Conservation (phyloP, 2,113 vertebrate species). For the Cyrtonyx montezumae region DNA sequence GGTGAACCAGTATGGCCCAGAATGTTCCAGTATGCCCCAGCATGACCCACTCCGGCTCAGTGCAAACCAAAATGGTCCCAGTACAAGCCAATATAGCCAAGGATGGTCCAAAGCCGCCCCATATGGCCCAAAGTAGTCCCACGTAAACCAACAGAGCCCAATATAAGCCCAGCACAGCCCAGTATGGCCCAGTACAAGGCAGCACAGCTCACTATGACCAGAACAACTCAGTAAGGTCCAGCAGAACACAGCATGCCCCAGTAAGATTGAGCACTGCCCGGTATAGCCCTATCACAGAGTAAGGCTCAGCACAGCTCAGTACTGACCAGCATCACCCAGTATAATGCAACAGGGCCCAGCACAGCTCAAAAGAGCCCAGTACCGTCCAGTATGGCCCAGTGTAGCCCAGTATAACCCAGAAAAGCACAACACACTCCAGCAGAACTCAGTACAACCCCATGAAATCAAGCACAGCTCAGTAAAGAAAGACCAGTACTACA, state of each 20-base stretch:
- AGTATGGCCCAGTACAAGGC: no score
- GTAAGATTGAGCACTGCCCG: no score
- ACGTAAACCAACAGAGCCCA: no score
- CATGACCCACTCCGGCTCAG: neutral
- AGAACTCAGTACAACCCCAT: fast-evolving
- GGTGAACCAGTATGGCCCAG: no score
- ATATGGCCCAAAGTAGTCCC: neutral
- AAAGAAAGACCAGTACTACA: no score
- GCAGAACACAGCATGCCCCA: no score
- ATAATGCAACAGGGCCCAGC: neutral
- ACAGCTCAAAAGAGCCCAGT: neutral
- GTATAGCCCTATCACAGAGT: no score
- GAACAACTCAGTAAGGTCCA: no score
- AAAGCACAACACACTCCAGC: neutral
- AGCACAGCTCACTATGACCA: no score
- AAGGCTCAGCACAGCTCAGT: neutral
- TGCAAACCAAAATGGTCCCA: neutral
- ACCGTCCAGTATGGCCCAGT: neutral
- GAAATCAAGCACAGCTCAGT: no score
- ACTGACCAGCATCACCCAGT: neutral
- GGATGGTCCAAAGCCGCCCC: neutral
- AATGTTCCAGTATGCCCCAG: neutral
- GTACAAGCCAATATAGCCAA: neutral
- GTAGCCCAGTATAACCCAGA: neutral
- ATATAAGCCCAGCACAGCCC: no score